These are phyloP conservation scores for Matsumurasca onukii DNA, from an alignment of 1,140 invertebrate species.

Conservation along the genomic window DNA sequence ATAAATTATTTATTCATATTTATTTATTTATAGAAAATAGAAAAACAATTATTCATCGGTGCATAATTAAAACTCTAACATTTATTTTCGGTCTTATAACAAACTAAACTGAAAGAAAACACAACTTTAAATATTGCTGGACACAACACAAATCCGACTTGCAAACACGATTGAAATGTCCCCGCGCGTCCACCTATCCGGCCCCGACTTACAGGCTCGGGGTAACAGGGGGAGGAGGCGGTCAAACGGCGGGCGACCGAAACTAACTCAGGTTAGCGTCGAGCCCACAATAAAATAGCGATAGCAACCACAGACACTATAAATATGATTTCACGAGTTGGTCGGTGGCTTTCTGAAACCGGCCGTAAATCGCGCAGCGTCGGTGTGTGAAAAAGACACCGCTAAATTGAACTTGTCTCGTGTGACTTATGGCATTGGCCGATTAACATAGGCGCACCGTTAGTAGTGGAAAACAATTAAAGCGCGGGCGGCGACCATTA, in stretches of 20 bases:
- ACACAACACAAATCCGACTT: no score
- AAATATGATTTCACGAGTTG: constrained; percentile 24
- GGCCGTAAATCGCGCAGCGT: neutral
- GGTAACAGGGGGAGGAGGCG: no score
- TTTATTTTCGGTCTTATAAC: no score
- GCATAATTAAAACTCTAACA: no score
- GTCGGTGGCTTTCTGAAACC: constrained; percentile 12
- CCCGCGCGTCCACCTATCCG: no score
- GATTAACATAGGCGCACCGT: neutral
- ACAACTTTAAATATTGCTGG: no score
- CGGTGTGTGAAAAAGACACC: constrained; percentile 23
- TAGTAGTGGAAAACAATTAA: constrained; percentile 16
- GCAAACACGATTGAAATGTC: no score
- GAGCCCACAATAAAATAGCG: constrained; percentile 9
- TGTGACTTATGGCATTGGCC: neutral
- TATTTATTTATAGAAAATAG: no score
- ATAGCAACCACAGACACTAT: constrained; percentile 18
- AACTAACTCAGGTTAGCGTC: neutral
- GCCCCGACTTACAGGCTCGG: no score
- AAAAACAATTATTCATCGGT: no score
- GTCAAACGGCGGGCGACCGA: neutral
- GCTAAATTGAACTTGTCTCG: constrained; percentile 22
- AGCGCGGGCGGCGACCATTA: constrained; percentile 2
- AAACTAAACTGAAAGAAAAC: no score
- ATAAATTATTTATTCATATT: no score